A percentile compares a stretch with the other conserved stretches of the same genome.
Evolutionary conservation across 2,797 vertebrate genomes (phyloP).

Genomic region (Gouania willdenowi): DNA sequence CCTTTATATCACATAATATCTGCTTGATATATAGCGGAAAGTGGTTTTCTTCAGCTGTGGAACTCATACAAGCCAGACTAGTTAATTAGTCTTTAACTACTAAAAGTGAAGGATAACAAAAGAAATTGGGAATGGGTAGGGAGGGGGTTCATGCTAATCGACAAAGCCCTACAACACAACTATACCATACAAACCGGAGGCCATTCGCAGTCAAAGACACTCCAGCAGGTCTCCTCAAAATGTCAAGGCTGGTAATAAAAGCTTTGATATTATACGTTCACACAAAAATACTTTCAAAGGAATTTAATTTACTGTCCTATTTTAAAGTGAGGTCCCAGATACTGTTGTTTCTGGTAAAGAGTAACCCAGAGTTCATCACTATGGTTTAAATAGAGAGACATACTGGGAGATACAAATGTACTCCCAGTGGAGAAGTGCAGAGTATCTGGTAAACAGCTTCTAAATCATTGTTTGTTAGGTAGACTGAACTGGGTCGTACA

Average conservation of each 20-base stretch:
- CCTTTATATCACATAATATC: no score
- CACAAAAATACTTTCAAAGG: slow-evolving; percentile 27
- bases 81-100: slow-evolving; percentile 4
- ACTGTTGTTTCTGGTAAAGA: slow-evolving; percentile 11
- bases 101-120: background rate
- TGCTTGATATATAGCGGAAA: no score
- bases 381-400: background rate
- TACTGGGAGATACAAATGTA: no score
- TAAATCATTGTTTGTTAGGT: background rate
- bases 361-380: slow-evolving; percentile 9
- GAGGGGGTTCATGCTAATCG: background rate
- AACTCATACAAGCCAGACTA: background rate
- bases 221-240: slow-evolving; percentile 18
- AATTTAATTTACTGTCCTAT: slow-evolving; percentile 27
- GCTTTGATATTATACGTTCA: slow-evolving; percentile 38
- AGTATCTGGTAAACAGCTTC: background rate
- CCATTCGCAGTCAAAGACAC: slow-evolving; percentile 28
- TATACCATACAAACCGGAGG: slow-evolving; percentile 7
- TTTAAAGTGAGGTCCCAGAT: slow-evolving; percentile 27
- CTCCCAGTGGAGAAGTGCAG: background rate
- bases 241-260: slow-evolving; percentile 46
- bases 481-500: no score
- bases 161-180: slow-evolving; percentile 19
- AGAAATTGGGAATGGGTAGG: background rate
- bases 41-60: background rate